These are phyloP conservation scores for Trochalopteron elliotii DNA, from an alignment of 2,113 vertebrate species.

Conservation along the genomic window DNA sequence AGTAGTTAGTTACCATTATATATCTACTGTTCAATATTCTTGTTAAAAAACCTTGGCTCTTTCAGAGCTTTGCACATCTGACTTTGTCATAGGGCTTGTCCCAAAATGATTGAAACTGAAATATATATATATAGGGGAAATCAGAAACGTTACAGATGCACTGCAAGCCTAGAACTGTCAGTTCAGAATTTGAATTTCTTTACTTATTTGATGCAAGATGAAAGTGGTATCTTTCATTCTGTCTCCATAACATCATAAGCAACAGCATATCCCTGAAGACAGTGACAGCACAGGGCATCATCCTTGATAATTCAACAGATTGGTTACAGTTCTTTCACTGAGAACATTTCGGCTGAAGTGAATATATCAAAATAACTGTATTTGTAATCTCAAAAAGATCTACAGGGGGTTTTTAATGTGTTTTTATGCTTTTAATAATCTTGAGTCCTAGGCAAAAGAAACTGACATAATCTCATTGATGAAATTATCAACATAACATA, in stretches of 20 bases:
- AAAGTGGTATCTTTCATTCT: not conserved
- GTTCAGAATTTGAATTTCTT: not conserved
- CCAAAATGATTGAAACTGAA: not conserved
- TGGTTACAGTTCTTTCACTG: not conserved
- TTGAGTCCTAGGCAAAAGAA: not conserved
- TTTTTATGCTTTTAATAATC: not conserved
- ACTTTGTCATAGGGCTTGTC: not conserved
- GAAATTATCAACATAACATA: not conserved
- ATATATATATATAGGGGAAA: not conserved
- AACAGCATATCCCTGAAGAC: not conserved
- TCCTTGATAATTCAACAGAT: not conserved
- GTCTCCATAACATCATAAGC: not conserved
- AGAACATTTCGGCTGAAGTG: not conserved
- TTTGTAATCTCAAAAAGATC: not conserved
- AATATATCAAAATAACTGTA: not conserved
- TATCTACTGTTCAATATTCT: not conserved
- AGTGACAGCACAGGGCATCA: not conserved
- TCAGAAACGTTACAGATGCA: not conserved
- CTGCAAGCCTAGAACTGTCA: conserved; percentile 21
- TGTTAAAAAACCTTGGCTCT: not conserved
- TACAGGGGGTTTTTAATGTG: fast-evolving
- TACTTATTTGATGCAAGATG: not conserved
- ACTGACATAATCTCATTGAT: not conserved
- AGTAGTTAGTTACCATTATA: not conserved
- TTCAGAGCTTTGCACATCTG: not conserved